Base-by-base conservation (phyloP, 2,113 vertebrate genomes). In the Callorhinus ursinus region DNA sequence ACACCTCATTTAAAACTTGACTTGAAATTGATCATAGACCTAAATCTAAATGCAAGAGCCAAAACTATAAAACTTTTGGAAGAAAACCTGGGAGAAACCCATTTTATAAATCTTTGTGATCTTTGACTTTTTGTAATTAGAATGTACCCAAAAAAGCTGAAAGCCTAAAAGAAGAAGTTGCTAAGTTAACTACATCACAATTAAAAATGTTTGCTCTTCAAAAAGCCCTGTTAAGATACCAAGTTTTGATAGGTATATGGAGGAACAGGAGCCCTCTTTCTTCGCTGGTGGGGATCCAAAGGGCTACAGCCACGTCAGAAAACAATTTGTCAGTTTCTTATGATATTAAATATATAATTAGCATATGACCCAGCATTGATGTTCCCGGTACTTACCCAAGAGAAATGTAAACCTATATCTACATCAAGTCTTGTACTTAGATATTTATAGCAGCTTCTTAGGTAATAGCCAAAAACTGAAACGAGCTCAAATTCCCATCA, bases 11-110 rank as follows among this genome's bases (percentile, higher is more conserved):
- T 63, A 71, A 85, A 93, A 85, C 69, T 53, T 84, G 57, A 90
- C 16, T 24, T 77, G 59, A 86, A 95, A 90, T 84, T 72, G 33
- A 88, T 53, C 18, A 39, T 53, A 94, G 22, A 76, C 4, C 18
- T 81, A 88, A 77, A 61, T 83, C 57, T 86, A 94, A 85, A 65
- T n/a, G n/a, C 14, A 85, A 71, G 21, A 33, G 12, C 46, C 90
- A 55, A 83, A 90, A 72, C n/a, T 57, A 49, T 94, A 93, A 61
- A 84, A 80, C 5, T n/a, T 72, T 92, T 92, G 33, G 14, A 57
- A 79, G 28, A 91, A 96, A 96, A 83, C 5, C n/a, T 80, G n/a
- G 10, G 24, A 92, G 7, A 86, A 95, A 95, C 7, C 67, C 49
- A 36, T 53, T 76, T 76, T 14, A 31, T 92, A 77, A 94, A 81